Conservation (phyloP, 2,113 vertebrate genomes). For the Ivindomyrus marchei region DNA sequence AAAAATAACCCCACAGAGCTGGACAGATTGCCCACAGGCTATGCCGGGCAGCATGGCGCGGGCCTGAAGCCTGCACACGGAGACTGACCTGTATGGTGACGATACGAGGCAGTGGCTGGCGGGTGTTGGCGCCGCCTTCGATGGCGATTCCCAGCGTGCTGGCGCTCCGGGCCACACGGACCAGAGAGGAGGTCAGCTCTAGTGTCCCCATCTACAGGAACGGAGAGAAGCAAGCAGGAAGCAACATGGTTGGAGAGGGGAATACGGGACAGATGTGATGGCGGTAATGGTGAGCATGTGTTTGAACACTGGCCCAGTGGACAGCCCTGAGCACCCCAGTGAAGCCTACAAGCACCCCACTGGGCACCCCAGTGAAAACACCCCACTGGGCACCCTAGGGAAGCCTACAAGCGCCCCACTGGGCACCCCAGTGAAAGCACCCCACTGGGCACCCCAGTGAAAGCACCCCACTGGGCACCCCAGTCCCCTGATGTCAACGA, state of each 20-base stretch:
- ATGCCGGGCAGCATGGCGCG: no score
- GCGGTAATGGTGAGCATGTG: background rate
- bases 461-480: background rate
- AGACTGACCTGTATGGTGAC: slow-evolving; percentile 84
- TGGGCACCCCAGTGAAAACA: background rate
- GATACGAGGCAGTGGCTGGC: slow-evolving; percentile 86
- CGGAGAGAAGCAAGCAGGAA: background rate
- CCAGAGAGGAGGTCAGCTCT: slow-evolving; percentile 64
- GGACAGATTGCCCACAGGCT: background rate
- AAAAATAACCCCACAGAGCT: background rate
- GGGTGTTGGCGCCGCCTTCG: slow-evolving; percentile 87
- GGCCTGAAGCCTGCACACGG: background rate
- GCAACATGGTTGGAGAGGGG: background rate
- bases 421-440: no score
- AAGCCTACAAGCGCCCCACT: no score
- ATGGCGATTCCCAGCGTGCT: slow-evolving; percentile 87
- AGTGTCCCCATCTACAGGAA: slow-evolving; percentile 41
- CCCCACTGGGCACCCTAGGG: background rate
- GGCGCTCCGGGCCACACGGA: slow-evolving; percentile 77
- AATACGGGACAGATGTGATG: background rate
- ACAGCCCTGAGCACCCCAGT: background rate
- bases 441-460: background rate
- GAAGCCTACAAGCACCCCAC: no score
- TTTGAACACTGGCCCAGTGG: background rate
- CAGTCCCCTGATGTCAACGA: background rate